A percentile compares a stretch with the other conserved stretches of the same genome.
Conservation (phyloP, 1,140 invertebrate species). For the Brachionus rotundiformis region DNA sequence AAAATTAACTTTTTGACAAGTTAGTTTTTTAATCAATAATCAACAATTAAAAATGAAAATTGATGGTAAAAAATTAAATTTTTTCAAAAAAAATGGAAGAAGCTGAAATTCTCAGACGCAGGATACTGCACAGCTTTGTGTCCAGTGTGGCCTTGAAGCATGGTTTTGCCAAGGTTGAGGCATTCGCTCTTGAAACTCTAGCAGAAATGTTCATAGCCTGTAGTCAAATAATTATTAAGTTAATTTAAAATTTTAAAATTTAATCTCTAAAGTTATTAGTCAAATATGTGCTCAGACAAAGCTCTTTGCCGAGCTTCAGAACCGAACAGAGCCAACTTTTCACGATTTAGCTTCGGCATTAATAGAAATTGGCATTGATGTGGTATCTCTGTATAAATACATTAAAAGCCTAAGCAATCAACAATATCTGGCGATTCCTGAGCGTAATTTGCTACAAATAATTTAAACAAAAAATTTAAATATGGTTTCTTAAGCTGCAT, state of each 20-base stretch:
- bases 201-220: conserved; percentile 41
- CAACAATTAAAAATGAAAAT: no score
- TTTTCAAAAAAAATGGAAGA: conserved; percentile 33
- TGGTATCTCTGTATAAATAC: background rate
- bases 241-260: background rate
- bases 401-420: background rate
- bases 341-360: conserved; percentile 48
- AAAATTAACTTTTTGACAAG: background rate
- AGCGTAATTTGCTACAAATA: background rate
- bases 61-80: conserved; percentile 8
- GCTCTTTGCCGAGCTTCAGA: conserved; percentile 42
- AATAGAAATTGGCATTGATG: conserved; percentile 27
- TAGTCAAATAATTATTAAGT: background rate
- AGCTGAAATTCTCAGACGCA: conserved; percentile 21
- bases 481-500: background rate
- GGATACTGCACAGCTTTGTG: conserved; percentile 1
- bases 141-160: background rate
- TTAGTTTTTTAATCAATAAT: no score
- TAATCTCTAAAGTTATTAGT: conserved; percentile 14
- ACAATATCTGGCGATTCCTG: background rate
- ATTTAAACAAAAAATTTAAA: background rate
- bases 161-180: background rate
- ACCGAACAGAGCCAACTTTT: conserved; percentile 28
- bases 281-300: conserved; percentile 35
- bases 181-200: conserved; percentile 26